A percentile compares a stretch with the other conserved stretches of the same genome.
Evolutionary conservation across 2,113 vertebrate genomes (phyloP).

Genomic region (Chamaea fasciata): DNA sequence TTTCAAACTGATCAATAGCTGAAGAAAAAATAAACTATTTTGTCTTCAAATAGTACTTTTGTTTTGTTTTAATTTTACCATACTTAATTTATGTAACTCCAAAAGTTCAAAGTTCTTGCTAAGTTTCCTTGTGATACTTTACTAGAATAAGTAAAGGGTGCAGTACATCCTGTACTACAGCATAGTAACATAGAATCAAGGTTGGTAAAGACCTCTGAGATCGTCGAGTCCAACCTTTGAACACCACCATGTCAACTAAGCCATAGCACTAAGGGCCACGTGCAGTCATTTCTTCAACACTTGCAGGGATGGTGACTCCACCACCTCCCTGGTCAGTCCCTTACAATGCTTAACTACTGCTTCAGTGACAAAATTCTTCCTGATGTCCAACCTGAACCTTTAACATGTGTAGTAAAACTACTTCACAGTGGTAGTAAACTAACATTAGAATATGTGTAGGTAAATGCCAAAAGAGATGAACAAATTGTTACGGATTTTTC

Average conservation of each 20-base stretch:
- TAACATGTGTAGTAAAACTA: not conserved
- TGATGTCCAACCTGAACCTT: not conserved
- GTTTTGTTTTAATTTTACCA: not conserved
- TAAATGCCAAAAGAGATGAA: not conserved
- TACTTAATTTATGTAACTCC: not conserved
- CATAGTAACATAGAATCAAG: no score
- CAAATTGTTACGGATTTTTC: not conserved
- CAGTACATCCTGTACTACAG: not conserved
- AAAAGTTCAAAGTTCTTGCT: not conserved
- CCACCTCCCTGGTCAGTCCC: not conserved
- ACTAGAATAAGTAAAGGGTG: not conserved
- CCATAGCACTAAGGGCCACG: fast-evolving
- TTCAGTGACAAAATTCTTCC: not conserved
- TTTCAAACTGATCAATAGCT: not conserved
- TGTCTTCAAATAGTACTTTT: not conserved
- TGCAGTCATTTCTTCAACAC: not conserved
- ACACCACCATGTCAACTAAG: not conserved
- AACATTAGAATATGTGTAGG: not conserved
- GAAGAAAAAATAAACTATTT: not conserved
- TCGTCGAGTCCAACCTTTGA: not conserved
- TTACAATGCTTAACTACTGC: not conserved
- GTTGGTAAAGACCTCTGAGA: not conserved
- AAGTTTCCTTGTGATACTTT: not conserved
- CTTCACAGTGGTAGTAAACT: not conserved
- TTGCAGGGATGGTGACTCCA: not conserved